Evolutionary conservation across 2,113 vertebrate genomes (phyloP).

Genomic region (Carassius carassius): DNA sequence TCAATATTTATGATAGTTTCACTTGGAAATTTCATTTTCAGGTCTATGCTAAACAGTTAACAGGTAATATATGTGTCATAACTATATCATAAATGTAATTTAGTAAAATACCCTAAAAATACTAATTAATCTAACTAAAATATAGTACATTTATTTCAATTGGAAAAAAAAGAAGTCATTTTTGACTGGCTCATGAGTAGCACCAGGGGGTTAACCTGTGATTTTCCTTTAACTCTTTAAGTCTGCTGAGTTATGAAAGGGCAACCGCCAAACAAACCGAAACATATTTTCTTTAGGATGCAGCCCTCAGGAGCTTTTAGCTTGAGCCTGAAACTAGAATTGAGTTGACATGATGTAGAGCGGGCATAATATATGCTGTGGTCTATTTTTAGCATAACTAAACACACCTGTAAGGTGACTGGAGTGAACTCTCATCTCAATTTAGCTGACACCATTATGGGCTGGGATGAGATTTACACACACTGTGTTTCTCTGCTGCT

Average conservation of each 20-base stretch:
- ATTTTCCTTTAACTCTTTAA: not conserved
- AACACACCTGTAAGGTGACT: conserved; percentile 18
- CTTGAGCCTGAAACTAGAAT: not conserved
- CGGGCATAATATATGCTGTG: not conserved
- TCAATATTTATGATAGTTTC: too few species aligned
- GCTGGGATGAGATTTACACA: not conserved
- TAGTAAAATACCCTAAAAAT: too few species aligned
- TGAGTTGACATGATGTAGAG: not conserved
- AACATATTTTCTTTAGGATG: not conserved
- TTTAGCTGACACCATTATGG: conserved; percentile 9
- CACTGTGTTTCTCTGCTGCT: conserved; percentile 19
- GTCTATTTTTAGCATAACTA: not conserved
- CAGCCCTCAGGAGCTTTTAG: not conserved
- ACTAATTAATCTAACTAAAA: too few species aligned
- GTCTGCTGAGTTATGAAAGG: not conserved
- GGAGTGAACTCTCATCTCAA: not conserved
- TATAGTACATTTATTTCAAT: too few species aligned
- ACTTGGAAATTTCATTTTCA: too few species aligned
- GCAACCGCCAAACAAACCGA: not conserved
- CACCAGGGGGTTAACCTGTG: not conserved
- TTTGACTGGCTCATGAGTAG: not conserved
- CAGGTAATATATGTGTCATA: too few species aligned
- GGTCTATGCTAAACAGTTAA: too few species aligned
- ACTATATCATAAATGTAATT: too few species aligned
- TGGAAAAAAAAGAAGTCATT: too few species aligned